phyloP scores from a whole-genome alignment of 2,888 invertebrate genomes.

The Drosophila multiciliata region DNA sequence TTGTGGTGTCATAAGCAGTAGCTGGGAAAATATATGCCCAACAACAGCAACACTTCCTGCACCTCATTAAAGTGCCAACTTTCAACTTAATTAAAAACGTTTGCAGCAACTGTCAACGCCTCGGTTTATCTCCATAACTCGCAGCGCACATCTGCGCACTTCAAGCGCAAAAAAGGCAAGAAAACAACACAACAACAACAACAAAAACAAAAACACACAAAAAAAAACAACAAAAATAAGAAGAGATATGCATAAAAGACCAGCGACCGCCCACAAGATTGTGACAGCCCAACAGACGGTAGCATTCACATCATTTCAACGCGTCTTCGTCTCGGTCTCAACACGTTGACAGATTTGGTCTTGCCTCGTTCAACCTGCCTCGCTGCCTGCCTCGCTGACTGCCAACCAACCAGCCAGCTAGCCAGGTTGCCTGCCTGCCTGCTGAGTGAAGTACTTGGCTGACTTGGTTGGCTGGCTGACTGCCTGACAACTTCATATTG shows the following conservation, averaged over 20 bases:
- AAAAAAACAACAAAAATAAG: conserved; percentile 9
- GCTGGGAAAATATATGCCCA: conserved; percentile 22
- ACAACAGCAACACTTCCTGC: conserved; percentile 63
- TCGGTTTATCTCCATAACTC: conserved; percentile 74
- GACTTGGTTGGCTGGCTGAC: conserved; percentile 39
- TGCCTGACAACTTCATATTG: conserved; percentile 76
- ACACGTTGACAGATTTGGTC: conserved; percentile 77
- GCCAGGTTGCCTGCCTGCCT: conserved; percentile 18
- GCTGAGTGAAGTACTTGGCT: conserved; percentile 44
- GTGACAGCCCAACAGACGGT: conserved; percentile 52
- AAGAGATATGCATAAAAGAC: conserved; percentile 64
- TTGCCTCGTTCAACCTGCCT: conserved; percentile 70
- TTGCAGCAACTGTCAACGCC: conserved; percentile 77
- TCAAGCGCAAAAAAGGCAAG: conserved; percentile 33
- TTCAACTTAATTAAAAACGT: conserved; percentile 76
- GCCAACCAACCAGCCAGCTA: conserved; percentile 40
- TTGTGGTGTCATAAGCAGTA: conserved; percentile 39
- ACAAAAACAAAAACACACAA: conserved; percentile 19
- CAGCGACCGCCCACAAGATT: conserved; percentile 81
- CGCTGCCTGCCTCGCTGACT: conserved; percentile 23
- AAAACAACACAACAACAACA: conserved; percentile 38
- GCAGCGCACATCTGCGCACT: conserved; percentile 65
- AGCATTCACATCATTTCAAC: conserved; percentile 66
- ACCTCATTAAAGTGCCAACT: conserved; percentile 72
- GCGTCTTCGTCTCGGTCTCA: conserved; percentile 51